Base-by-base conservation (phyloP, 2,113 vertebrate genomes). In the Clarias gariepinus region DNA sequence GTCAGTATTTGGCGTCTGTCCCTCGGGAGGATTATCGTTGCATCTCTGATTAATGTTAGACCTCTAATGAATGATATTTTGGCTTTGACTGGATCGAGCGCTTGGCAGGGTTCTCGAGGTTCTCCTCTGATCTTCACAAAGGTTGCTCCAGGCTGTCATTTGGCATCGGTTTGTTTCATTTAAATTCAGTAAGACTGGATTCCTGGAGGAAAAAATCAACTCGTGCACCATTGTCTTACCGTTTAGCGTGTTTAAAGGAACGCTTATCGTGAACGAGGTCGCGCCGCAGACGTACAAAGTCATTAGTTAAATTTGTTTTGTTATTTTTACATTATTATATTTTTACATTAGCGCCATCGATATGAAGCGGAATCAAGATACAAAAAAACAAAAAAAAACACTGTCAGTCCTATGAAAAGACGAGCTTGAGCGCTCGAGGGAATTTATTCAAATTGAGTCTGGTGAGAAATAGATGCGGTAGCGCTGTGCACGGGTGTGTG, bases 261-360 rank as follows among this genome's bases (percentile, higher is more conserved):
- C 64, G 86, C 85, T 90, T 82, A 81, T 87, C 28, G 85, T 90
- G 88, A 87, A 87, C 88, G 89, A 90, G 90, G 90, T 91, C 90
- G 89, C 89, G 87, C 92, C 86, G 74, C 82, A 89, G 88, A 91
- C 88, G 90, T 87, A 91, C 92, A 93, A 94, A 85, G 92, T 94
- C 95, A 94, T 95, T 94, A 93, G 94, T 91, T 90, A 93, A 94
- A 95, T 95, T 92, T 93, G 91, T 93, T 92, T 47, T 11, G 92
- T 94, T 94, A 91, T 91, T 79, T 91, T 79, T 58, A 33, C 2
- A 91, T 94, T 92, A 91, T 93, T 94, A 91, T 86, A 89, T n/a
- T n/a, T n/a, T n/a, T n/a, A n/a, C n/a, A n/a, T n/a, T n/a, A 89
- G 16, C 88, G 92, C 91, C 88, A 91, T 89, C 36, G 85, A 57